A percentile compares a stretch with the other conserved stretches of the same genome.
phyloP scores from a whole-genome alignment of 2,888 invertebrate genomes.

The Drosophila melanosoma region DNA sequence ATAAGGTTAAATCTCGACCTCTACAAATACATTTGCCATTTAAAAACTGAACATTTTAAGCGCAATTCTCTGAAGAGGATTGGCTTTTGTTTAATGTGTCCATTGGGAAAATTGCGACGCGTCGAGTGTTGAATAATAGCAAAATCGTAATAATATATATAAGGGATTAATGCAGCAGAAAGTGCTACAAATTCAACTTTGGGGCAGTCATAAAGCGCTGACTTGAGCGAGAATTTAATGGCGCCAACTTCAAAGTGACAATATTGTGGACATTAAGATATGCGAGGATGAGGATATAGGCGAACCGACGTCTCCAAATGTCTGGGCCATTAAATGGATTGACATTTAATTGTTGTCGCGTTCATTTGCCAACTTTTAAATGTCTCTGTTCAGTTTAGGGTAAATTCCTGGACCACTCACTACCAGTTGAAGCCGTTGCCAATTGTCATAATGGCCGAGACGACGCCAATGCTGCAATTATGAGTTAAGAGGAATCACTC shows the following conservation, averaged over 20 bases:
- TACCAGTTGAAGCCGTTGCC: constrained; percentile 61
- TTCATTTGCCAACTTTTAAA: constrained; percentile 64
- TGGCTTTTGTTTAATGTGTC: constrained; percentile 38
- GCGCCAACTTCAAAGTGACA: constrained; percentile 78
- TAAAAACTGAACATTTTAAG: constrained; percentile 41
- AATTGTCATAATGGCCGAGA: constrained; percentile 73
- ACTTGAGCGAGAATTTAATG: constrained; percentile 55
- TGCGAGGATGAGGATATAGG: constrained; percentile 10
- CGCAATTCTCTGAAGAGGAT: constrained; percentile 10
- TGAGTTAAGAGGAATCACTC: constrained; percentile 74
- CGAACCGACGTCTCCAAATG: constrained; percentile 11
- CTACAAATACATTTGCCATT: constrained; percentile 14
- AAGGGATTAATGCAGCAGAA: background rate
- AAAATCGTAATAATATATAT: constrained; percentile 17
- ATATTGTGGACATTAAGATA: constrained; percentile 71
- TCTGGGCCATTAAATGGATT: constrained; percentile 73
- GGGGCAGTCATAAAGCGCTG: constrained; percentile 31
- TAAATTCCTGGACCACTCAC: background rate
- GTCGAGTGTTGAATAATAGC: constrained; percentile 40
- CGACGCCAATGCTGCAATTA: constrained; percentile 67
- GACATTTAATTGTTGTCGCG: constrained; percentile 76
- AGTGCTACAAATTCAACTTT: constrained; percentile 10
- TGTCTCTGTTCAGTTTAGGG: constrained; percentile 46
- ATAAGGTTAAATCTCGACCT: background rate
- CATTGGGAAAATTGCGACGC: constrained; percentile 40